These are phyloP conservation scores for Coptotermes formosanus DNA, from an alignment of 1,140 invertebrate genomes.

Conservation along the genomic window DNA sequence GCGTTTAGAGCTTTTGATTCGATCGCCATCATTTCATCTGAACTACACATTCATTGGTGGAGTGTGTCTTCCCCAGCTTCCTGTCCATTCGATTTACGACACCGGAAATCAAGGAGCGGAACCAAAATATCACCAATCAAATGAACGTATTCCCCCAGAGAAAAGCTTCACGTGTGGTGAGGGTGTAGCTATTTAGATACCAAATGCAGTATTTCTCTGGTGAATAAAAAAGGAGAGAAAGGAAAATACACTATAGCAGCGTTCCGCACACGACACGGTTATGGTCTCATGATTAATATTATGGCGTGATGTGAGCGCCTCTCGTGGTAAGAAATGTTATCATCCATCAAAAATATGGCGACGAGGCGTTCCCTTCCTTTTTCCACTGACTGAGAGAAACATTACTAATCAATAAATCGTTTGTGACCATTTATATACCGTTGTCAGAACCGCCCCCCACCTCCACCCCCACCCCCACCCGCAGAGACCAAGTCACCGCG, in stretches of 20 bases:
- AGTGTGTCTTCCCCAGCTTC: neutral
- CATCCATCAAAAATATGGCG: conserved; percentile 25
- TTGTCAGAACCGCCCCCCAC: neutral
- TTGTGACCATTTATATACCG: conserved; percentile 24
- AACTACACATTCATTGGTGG: neutral
- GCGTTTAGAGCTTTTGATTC: neutral
- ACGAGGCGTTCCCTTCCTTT: neutral
- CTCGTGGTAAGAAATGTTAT: conserved; percentile 24
- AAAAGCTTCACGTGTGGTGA: neutral
- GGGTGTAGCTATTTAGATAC: neutral
- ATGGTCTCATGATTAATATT: neutral
- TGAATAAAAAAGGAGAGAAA: neutral
- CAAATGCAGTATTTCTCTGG: no score
- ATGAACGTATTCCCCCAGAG: neutral
- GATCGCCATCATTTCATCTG: neutral
- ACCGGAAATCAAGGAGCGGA: conserved; percentile 18
- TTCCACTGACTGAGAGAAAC: neutral
- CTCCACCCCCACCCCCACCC: neutral
- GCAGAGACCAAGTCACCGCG: neutral
- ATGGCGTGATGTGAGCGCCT: conserved; percentile 10
- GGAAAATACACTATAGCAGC: neutral
- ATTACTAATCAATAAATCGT: conserved; percentile 28
- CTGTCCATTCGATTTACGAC: neutral
- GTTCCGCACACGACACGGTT: neutral
- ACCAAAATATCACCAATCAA: conserved; percentile 14